Evolutionary conservation across 2,113 vertebrate genomes (phyloP).

Genomic region (Tragelaphus strepsiceros): DNA sequence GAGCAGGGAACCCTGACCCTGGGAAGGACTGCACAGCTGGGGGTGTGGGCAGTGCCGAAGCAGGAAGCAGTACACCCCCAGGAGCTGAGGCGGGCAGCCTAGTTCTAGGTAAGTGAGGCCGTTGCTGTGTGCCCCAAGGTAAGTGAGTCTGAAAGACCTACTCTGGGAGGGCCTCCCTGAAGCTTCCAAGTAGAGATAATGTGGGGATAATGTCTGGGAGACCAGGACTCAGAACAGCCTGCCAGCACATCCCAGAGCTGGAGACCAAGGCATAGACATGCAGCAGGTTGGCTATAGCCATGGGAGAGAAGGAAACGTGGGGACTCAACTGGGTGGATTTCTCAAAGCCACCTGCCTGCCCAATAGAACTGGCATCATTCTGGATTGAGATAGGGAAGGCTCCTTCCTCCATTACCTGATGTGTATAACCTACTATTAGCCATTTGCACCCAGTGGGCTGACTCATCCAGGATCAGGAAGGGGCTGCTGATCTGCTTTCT

Average conservation of each 20-base stretch:
- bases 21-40: background rate
- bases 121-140: rapidly evolving
- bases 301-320: rapidly evolving
- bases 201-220: background rate
- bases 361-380: background rate
- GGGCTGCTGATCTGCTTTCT: background rate
- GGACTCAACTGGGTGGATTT: background rate
- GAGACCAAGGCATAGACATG: background rate
- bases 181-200: background rate
- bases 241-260: background rate
- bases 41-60: rapidly evolving
- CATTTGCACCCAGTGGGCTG: background rate
- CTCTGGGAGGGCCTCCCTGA: background rate
- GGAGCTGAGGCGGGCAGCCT: background rate
- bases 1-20: conserved; percentile 15
- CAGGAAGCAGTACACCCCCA: background rate
- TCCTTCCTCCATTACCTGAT: background rate
- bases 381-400: background rate
- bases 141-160: background rate
- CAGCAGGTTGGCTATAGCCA: background rate
- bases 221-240: background rate
- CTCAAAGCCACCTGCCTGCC: background rate
- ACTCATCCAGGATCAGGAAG: background rate
- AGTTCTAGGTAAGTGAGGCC: conserved; percentile 61
- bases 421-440: background rate